These are phyloP conservation scores for Amblyopsis hoosieri DNA, from an alignment of 2,797 vertebrate genomes.

Conservation along the genomic window DNA sequence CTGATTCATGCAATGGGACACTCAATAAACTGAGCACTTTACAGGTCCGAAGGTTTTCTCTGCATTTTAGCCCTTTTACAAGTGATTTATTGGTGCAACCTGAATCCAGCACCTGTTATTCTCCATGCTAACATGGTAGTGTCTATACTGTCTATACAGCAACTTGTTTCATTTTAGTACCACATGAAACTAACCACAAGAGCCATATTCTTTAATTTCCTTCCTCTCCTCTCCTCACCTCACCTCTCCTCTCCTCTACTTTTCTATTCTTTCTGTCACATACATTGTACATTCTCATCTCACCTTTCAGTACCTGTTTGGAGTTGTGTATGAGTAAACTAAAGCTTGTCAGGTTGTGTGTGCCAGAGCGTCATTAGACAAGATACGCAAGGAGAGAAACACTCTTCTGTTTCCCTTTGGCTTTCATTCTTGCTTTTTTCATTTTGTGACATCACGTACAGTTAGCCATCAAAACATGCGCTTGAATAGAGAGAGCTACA, in stretches of 20 bases:
- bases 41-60: too few species aligned
- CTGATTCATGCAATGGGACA: too few species aligned
- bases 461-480: too few species aligned
- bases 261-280: slow-evolving; percentile 10
- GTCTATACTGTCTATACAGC: not conserved
- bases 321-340: too few species aligned
- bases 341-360: too few species aligned
- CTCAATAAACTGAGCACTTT: too few species aligned
- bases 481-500: too few species aligned
- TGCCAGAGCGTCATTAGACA: too few species aligned
- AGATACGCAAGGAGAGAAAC: too few species aligned
- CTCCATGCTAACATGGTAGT: not conserved
- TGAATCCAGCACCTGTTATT: not conserved
- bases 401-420: too few species aligned
- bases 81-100: not conserved
- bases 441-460: too few species aligned
- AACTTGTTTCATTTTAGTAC: not conserved
- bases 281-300: slow-evolving; percentile 4
- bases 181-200: not conserved
- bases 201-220: not conserved
- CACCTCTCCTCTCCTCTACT: not conserved
- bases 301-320: not conserved
- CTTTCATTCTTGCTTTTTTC: too few species aligned
- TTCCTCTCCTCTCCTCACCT: not conserved
- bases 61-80: not conserved